A percentile compares a stretch with the other conserved stretches of the same genome.
Conservation (phyloP, 2,797 vertebrate species). For the Neomorphus geoffroyi region DNA sequence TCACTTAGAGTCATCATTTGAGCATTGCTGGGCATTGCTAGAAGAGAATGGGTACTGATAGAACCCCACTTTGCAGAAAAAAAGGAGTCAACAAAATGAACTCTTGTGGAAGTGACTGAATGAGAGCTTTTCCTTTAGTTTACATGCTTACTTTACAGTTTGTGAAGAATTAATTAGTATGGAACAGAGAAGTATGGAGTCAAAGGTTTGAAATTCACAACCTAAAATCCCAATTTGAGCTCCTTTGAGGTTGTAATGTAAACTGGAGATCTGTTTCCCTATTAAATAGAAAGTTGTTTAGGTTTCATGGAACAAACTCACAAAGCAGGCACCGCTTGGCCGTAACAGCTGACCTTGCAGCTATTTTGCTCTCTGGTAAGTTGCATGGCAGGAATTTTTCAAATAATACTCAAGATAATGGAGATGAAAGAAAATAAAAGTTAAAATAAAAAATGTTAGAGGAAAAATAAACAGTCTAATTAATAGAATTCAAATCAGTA, state of each 20-base stretch:
- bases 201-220: background rate
- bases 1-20: background rate
- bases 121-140: background rate
- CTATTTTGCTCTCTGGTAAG: background rate
- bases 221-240: background rate
- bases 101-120: background rate
- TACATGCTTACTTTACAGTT: background rate
- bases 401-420: background rate
- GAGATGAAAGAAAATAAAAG: background rate
- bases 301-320: background rate
- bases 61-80: background rate
- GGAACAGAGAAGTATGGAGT: background rate
- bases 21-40: background rate
- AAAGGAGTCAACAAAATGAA: background rate
- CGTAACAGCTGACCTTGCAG: background rate
- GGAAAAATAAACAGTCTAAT: background rate
- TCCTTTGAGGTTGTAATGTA: background rate
- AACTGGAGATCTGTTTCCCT: background rate
- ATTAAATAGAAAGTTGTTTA: background rate
- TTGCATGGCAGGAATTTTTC: background rate
- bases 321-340: background rate
- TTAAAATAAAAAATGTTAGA: background rate
- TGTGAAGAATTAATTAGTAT: background rate
- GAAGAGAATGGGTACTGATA: background rate
- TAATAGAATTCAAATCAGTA: background rate